These are phyloP conservation scores for Pangasius krempfi DNA, from an alignment of 2,797 vertebrate species.

Conservation along the genomic window DNA sequence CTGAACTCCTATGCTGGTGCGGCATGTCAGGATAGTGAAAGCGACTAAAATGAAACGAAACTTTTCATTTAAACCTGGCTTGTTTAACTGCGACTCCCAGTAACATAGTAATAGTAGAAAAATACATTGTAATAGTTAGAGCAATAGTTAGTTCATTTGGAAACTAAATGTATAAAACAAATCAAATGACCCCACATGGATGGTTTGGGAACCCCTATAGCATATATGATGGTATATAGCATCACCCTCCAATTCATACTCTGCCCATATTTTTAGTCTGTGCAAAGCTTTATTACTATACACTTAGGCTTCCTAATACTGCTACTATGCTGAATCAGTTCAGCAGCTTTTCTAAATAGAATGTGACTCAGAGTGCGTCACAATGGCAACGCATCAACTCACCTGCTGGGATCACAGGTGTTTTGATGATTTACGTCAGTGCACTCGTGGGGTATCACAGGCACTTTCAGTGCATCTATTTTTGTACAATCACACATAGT, in stretches of 20 bases:
- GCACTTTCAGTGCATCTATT: slow-evolving; percentile 1
- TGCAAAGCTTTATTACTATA: neutral
- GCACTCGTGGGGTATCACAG: slow-evolving; percentile 12
- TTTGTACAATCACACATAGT: neutral
- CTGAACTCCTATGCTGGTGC: neutral
- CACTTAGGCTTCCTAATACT: neutral
- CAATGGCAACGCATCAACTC: slow-evolving; percentile 27
- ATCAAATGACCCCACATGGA: neutral
- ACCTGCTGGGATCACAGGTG: slow-evolving; percentile 42
- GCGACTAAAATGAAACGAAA: neutral
- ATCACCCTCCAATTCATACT: neutral
- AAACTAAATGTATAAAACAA: neutral
- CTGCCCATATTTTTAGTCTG: neutral
- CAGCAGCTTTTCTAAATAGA: neutral
- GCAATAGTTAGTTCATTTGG: neutral
- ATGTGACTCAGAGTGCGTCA: slow-evolving; percentile 12
- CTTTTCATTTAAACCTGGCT: too few relatives aligned
- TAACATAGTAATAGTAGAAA: neutral
- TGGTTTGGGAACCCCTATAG: neutral
- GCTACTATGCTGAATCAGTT: neutral
- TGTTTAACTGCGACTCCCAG: neutral
- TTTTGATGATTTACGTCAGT: slow-evolving; percentile 32
- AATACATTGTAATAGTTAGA: neutral
- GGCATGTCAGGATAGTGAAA: neutral
- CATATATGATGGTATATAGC: neutral